Percentiles rank a stretch among this genome's conserved stretches.
Evolutionary conservation across 2,113 vertebrate species (phyloP).

Genomic region (Aegotheles bennettii): DNA sequence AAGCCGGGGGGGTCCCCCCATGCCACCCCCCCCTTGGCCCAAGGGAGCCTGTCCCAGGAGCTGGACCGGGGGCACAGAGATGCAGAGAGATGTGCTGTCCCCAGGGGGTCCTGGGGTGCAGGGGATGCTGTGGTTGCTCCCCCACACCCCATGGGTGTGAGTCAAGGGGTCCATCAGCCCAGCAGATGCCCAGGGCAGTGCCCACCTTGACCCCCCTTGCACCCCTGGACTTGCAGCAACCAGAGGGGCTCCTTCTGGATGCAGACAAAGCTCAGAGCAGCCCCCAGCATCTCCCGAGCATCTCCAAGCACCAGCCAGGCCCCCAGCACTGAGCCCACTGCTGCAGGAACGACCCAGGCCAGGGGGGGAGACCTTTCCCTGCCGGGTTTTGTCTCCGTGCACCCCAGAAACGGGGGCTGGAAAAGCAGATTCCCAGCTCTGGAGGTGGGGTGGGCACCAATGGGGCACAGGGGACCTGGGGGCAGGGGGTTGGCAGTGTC

Average conservation of each 20-base stretch:
- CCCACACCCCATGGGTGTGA: no score
- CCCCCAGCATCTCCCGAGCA: neutral
- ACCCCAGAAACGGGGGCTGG: neutral
- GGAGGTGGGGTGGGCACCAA: no score
- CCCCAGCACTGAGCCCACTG: neutral
- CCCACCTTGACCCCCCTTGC: neutral
- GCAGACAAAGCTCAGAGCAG: accelerated
- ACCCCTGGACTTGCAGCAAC: accelerated
- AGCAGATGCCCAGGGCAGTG: no score
- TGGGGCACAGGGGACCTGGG: no score
- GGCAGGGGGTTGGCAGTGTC: accelerated
- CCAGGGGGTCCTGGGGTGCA: neutral
- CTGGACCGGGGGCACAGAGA: neutral
- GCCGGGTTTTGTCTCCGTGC: accelerated
- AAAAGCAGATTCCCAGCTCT: neutral
- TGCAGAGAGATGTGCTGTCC: neutral
- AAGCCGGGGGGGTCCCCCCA: neutral
- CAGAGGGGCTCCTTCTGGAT: neutral
- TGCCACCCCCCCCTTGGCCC: neutral
- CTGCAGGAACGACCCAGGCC: accelerated
- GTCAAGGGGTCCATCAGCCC: no score
- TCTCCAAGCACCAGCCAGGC: neutral
- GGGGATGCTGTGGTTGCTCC: neutral
- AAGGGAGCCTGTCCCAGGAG: neutral
- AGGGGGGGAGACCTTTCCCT: neutral